Evolutionary conservation across 2,888 invertebrate genomes (phyloP).

Genomic region (Pecten maximus): DNA sequence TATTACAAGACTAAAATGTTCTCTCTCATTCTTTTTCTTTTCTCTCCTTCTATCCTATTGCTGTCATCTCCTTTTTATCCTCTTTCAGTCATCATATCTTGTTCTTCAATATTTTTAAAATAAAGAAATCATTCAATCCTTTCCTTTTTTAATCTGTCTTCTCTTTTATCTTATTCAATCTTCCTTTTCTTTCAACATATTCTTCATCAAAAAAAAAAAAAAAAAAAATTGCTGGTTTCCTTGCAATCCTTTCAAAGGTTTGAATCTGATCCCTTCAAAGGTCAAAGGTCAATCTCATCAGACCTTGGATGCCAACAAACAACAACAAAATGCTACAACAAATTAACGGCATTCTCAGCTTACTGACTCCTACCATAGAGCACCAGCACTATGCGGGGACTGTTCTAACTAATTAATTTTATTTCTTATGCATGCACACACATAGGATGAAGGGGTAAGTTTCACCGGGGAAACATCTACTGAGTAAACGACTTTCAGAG

Average conservation of each 20-base stretch:
- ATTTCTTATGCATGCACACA: constrained; percentile 21
- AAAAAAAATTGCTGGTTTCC: neutral
- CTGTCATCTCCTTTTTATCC: neutral
- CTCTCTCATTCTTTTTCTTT: neutral
- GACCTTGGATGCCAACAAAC: neutral
- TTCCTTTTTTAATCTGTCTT: neutral
- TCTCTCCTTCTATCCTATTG: neutral
- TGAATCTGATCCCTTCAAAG: neutral
- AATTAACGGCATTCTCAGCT: constrained; percentile 4
- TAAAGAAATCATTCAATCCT: no score
- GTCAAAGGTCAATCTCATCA: constrained; percentile 20
- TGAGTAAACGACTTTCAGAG: neutral
- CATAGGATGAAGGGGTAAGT: constrained; percentile 40
- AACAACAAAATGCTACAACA: neutral
- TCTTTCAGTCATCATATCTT: neutral
- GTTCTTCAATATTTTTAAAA: neutral
- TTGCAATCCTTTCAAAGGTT: neutral
- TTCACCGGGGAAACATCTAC: neutral
- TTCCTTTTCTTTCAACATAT: neutral
- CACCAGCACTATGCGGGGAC: neutral
- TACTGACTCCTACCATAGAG: neutral
- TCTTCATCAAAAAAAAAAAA: neutral
- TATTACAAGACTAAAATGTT: no score
- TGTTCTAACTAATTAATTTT: constrained; percentile 1
- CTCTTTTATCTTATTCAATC: neutral